These are phyloP conservation scores for Anisognathus igniventris DNA, from an alignment of 2,797 vertebrate species.

Conservation along the genomic window DNA sequence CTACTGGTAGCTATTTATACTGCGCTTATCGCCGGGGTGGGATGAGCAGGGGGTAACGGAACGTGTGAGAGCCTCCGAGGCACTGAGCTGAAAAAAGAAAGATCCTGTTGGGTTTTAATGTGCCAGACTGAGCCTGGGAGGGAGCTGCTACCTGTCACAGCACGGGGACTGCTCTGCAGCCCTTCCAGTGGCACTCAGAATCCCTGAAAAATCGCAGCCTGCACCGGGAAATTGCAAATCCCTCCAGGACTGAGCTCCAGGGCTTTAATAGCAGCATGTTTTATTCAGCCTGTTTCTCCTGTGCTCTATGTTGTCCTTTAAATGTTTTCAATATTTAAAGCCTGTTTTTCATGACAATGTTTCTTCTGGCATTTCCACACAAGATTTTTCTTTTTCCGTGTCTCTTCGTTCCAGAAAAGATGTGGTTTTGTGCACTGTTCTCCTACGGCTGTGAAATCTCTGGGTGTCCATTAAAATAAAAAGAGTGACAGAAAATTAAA, in stretches of 20 bases:
- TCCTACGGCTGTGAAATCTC: background rate
- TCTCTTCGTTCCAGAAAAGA: background rate
- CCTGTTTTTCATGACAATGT: background rate
- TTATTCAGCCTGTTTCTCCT: constrained; percentile 22
- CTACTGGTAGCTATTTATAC: constrained; percentile 61
- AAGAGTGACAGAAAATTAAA: background rate
- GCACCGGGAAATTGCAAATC: background rate
- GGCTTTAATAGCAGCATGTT: constrained; percentile 4
- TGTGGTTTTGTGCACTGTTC: background rate
- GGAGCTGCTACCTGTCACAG: constrained; percentile 24
- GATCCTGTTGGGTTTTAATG: background rate
- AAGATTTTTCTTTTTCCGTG: background rate
- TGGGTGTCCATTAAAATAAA: background rate
- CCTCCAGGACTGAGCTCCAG: background rate
- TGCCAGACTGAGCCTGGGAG: constrained; percentile 54
- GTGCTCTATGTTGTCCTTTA: background rate
- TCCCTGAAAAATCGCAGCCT: background rate
- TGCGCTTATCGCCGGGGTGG: constrained; percentile 16
- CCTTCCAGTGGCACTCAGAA: background rate
- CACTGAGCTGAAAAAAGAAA: constrained; percentile 24
- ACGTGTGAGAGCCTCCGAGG: constrained; percentile 18
- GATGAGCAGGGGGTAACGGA: constrained; percentile 4
- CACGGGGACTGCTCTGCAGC: background rate
- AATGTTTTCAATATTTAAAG: constrained; percentile 31
- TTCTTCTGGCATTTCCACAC: background rate